Evolutionary conservation across 2,888 invertebrate genomes (phyloP).

Genomic region (Spilarctia lutea): DNA sequence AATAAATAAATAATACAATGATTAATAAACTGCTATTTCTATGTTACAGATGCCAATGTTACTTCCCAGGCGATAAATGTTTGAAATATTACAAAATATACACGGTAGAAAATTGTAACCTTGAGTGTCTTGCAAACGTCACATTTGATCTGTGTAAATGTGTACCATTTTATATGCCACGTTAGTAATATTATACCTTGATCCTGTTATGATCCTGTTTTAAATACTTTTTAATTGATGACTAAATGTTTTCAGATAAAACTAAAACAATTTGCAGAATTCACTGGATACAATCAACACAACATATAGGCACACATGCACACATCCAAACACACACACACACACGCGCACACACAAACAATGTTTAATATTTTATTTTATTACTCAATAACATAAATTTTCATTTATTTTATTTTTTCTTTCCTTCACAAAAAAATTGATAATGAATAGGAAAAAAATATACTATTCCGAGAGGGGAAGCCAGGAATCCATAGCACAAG

Average conservation of each 20-base stretch:
- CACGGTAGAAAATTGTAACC: slow-evolving; percentile 61
- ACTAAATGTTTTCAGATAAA: slow-evolving; percentile 19
- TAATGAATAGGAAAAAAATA: no score
- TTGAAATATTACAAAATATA: slow-evolving; percentile 63
- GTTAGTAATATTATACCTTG: slow-evolving; percentile 46
- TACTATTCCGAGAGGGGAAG: no score
- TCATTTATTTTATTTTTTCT: no score
- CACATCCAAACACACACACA: no score
- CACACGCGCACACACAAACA: no score
- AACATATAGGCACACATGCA: no score
- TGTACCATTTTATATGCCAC: slow-evolving; percentile 66
- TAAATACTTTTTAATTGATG: neutral
- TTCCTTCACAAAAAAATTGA: no score
- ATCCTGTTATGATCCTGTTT: neutral
- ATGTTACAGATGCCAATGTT: slow-evolving; percentile 64
- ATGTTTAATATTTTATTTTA: no score
- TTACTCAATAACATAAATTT: no score
- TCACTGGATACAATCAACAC: no score
- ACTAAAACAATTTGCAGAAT: slow-evolving; percentile 27
- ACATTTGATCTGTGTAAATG: slow-evolving; percentile 57
- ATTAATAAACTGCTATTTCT: neutral
- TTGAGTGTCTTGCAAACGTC: slow-evolving; percentile 64
- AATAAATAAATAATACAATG: no score
- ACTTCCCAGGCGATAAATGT: slow-evolving; percentile 56
- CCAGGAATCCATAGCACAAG: no score